Evolutionary conservation across 1,140 invertebrate species (phyloP), one percentile per base, ranked within the genome.

Genomic region (Coelopa frigida): DNA sequence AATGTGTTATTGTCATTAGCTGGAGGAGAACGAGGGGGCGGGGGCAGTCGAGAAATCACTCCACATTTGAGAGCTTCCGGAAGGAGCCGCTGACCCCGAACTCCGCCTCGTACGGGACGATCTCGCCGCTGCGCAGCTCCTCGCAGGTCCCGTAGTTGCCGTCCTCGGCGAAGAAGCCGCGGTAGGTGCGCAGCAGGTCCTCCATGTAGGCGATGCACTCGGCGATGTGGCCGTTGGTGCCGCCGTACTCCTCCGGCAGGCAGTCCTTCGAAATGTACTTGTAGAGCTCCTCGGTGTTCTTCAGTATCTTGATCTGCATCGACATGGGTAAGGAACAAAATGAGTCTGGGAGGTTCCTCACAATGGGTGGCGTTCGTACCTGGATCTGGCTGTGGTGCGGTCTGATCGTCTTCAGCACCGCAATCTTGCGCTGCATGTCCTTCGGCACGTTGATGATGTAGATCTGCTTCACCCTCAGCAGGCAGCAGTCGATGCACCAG

Each of bases 21-120:
- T n/a, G n/a, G n/a, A n/a, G n/a, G n/a, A n/a, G n/a, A n/a, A n/a
- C n/a, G n/a, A n/a, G n/a, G n/a, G n/a, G n/a, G n/a, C n/a, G n/a
- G n/a, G n/a, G n/a, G n/a, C n/a, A n/a, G n/a, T n/a, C n/a, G n/a
- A n/a, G n/a, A n/a, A n/a, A n/a, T n/a, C n/a, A n/a, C n/a, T n/a
- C n/a, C n/a, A n/a, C 64, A 53, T 60, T 54, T 33, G 73, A 69
- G 29, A 82, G 60, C 55, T 73, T 69, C 42, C 78, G 72, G 57
- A 81, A 82, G 43, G 78, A 79, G 10, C 79, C 79, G 41, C 78
- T 78, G 14, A 77, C 62, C 3, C 79, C 79, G 51, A 80, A 82
- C 24, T 81, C 62, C 2, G 73, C 73, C 31, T 75, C 72, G 6
- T 73, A 63, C n/a, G 72, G 77, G 56, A 77, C 76, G 3, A 78